These are phyloP conservation scores for Chloroceryle amazona DNA, from an alignment of 2,797 vertebrate genomes.

Conservation along the genomic window DNA sequence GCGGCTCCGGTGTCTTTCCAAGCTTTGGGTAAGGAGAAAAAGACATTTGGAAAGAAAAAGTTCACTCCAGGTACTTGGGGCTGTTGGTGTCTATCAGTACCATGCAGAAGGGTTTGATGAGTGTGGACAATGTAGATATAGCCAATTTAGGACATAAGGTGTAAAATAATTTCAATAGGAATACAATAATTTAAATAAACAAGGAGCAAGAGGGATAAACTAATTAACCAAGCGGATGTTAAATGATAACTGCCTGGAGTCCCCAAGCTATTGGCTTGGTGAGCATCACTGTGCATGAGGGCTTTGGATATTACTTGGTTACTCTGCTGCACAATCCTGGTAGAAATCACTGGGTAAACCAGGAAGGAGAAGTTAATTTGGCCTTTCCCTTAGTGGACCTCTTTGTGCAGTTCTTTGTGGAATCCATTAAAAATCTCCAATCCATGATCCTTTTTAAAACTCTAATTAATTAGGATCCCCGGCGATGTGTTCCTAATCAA, in stretches of 20 bases:
- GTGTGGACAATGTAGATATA: neutral
- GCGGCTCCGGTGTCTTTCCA: neutral
- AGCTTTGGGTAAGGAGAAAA: neutral
- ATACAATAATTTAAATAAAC: neutral
- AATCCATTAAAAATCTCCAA: conserved; percentile 33
- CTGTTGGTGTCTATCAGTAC: neutral
- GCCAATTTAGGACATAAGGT: neutral
- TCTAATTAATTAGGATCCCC: conserved; percentile 74
- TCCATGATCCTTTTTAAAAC: conserved; percentile 71
- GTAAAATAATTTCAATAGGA: neutral
- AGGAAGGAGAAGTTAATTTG: conserved; percentile 42
- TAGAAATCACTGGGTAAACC: neutral
- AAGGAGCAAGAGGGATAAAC: neutral
- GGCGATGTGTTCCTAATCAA: conserved; percentile 67
- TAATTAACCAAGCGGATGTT: neutral
- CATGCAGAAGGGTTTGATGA: neutral
- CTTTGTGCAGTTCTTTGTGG: conserved; percentile 51
- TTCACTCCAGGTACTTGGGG: neutral
- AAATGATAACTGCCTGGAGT: neutral
- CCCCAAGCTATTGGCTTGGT: neutral
- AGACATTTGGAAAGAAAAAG: neutral
- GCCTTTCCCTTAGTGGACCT: conserved; percentile 29
- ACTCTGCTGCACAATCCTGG: neutral
- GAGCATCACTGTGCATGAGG: neutral
- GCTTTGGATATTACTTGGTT: neutral